Evolutionary conservation across 2,113 vertebrate genomes (phyloP), one percentile per base, ranked within the genome.

Genomic region (Ramphastos sulfuratus): DNA sequence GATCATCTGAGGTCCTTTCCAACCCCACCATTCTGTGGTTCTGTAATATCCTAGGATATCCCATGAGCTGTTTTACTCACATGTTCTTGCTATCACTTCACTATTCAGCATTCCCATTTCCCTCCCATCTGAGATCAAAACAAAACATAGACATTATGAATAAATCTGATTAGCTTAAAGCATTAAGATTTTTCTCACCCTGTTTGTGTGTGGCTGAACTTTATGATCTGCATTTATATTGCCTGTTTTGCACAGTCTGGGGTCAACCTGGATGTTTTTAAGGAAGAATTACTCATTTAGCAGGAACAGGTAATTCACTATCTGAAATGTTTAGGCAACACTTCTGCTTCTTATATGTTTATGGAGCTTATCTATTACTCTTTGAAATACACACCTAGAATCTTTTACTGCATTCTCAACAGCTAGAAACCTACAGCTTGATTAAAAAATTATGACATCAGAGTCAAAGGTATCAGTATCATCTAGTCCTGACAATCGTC

Each of bases 401-500:
- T 31, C 74, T 69, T 80, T 35, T 14, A 70, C 33, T 92, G 42
- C 37, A 46, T 48, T 10, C 42, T 80, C 86, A 67, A 67, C 7
- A 16, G 21, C 50, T 88, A 27, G 82, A 81, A 87, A 72, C 3
- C 48, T 65, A 64, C 0, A 3, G 21, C 46, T 67, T 72, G 42
- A 42, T 92, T 89, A 7, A 64, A 77, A 66, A 83, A 24, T 72
- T 63, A 81, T 58, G 58, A 73, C 39, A 70, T 89, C 59, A 52
- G n/a, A 93, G n/a, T 33, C 61, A 92, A 89, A 93, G 93, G 83
- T 67, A 77, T 25, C 8, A 44, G 30, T 23, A 88, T 64, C 95
- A 79, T 7, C 0, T 4, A 84, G 65, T 85, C 14, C 79, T 71
- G 52, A 88, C 82, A 85, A 25, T 82, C 85, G 44, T 17, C 28